A percentile compares a stretch with the other conserved stretches of the same genome.
phyloP scores from a whole-genome alignment of 1,140 invertebrate genomes.

The Carposina sasakii region DNA sequence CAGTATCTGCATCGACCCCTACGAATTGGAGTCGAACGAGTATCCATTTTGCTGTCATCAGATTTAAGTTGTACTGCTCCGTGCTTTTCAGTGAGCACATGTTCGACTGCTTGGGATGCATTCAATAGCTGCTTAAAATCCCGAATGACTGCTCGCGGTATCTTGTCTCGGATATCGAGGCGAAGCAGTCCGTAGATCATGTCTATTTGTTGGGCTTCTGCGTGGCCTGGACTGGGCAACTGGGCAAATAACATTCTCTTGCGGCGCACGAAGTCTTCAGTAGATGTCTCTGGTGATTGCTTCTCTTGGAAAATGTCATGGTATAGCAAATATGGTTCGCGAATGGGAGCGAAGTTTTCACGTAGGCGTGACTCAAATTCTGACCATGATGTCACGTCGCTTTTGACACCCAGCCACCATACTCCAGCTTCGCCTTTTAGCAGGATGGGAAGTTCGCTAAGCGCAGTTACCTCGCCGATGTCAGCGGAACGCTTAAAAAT shows the following conservation, averaged over 20 bases:
- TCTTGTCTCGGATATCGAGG: not conserved
- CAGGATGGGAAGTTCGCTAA: not conserved
- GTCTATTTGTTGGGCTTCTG: not conserved
- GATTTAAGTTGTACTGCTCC: not conserved
- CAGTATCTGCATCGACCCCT: not conserved
- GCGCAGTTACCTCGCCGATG: not conserved
- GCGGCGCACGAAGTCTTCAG: not conserved
- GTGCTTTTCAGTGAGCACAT: not conserved
- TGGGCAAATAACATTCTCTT: not conserved
- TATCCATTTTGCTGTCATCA: not conserved
- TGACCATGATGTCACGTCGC: not conserved
- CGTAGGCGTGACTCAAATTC: not conserved
- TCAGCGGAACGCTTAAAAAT: not conserved
- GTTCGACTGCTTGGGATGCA: not conserved
- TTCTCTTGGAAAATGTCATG: not conserved
- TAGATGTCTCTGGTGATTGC: not conserved
- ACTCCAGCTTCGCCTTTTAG: not conserved
- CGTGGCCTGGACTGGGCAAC: not conserved
- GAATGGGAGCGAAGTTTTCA: not conserved
- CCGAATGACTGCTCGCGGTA: not conserved
- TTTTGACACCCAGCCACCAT: not conserved
- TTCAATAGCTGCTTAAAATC: not conserved
- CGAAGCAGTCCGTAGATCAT: not conserved
- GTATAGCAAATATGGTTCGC: not conserved
- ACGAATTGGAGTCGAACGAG: not conserved